Evolutionary conservation across 2,888 invertebrate species (phyloP), one percentile per base, ranked within the genome.

Genomic region (Heliconius ethilla): DNA sequence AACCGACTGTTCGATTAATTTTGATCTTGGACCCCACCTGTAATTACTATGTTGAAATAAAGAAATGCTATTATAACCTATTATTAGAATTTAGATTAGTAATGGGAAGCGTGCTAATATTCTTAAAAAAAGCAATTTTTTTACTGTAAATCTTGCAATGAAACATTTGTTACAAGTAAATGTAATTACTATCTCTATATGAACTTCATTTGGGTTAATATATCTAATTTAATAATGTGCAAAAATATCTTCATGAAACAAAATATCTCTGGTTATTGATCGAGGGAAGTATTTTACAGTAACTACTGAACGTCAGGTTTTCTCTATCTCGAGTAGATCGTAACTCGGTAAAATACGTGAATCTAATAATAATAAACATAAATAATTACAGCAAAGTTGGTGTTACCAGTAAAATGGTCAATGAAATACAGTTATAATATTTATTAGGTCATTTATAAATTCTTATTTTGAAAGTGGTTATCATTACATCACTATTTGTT

Each of bases 1-100:
- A 83, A 82, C 84, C 29, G 15, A 82, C 84, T 63, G 7, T 78
- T 37, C 79, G 70, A 75, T 77, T 82, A 81, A 80, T 78, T 81
- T 82, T 84, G 83, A 84, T 85, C 81, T 76, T 77, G 81, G 80
- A 85, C 87, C 85, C 82, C 85, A 86, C 80, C 79, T 79, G 75
- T 67, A 62, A 72, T 55, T 65, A 62, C 78, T 78, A 62, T 51
- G 70, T 75, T 65, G 69, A 75, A 70, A 67, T 75, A 65, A 70
- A 75, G 55, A 75, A 78, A 70, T 70, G 27, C 45, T 73, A 65
- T 65, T 27, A 63, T 29, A 62, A 63, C 13, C 55, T 75, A 33
- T 65, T 45, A 72, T 65, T 75, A 65, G 18, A n/a, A 40, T 40
- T 11, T 25, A 27, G 37, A 78, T 40, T 37, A 6, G 51, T 51